Conservation (phyloP, 2,888 invertebrate species). For the Diplolepis rosae region DNA sequence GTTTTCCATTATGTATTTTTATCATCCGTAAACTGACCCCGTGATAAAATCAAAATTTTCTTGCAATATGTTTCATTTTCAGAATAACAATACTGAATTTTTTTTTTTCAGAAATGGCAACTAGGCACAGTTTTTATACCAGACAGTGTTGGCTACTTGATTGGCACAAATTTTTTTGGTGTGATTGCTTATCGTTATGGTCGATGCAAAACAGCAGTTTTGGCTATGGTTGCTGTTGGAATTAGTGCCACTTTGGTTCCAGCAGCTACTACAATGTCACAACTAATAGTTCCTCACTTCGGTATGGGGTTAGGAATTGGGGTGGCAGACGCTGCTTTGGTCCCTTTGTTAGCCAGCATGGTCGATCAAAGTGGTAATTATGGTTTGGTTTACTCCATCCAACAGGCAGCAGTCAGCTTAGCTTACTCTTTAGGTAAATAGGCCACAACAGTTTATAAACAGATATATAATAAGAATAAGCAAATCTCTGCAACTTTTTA, state of each 20-base stretch:
- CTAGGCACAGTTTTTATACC: constrained; percentile 89
- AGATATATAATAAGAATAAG: neutral
- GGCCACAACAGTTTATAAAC: constrained; percentile 1
- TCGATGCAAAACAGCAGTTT: constrained; percentile 79
- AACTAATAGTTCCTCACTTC: constrained; percentile 85
- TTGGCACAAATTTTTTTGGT: constrained; percentile 88
- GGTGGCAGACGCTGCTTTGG: constrained; percentile 85
- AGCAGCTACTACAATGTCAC: constrained; percentile 77
- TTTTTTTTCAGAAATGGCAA: constrained; percentile 79
- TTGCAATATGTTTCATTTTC: no score
- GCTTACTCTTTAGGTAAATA: constrained; percentile 84
- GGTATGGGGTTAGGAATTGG: constrained; percentile 88
- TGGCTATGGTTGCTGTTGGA: constrained; percentile 78
- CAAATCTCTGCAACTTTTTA: no score
- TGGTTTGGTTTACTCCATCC: constrained; percentile 87
- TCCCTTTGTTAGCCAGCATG: constrained; percentile 84
- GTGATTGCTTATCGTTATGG: constrained; percentile 79
- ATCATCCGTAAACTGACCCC: no score
- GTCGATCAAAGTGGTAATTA: constrained; percentile 83
- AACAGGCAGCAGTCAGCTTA: constrained; percentile 87
- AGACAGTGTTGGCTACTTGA: constrained; percentile 87
- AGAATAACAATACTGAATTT: neutral
- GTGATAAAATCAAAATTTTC: no score
- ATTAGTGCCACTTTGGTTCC: constrained; percentile 81
- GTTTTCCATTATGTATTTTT: no score